phyloP scores from a whole-genome alignment of 2,888 invertebrate species.

The Drosophila acutilabella region DNA sequence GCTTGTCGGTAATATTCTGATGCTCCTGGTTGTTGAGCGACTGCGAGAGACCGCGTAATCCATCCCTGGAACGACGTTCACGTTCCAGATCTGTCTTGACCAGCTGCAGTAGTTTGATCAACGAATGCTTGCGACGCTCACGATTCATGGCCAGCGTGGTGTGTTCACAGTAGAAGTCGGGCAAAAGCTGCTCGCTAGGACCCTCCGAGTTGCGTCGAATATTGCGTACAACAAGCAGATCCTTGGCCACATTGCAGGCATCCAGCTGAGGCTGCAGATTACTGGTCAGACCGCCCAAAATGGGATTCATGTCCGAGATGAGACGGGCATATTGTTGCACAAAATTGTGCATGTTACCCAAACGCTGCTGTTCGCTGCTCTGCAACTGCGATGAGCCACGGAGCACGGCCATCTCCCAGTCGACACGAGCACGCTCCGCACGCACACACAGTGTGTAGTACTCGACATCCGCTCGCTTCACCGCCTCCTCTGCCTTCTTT shows the following conservation, averaged over 20 bases:
- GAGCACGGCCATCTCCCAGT: constrained; percentile 95
- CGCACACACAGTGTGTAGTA: constrained; percentile 96
- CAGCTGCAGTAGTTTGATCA: constrained; percentile 93
- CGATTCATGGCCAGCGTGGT: constrained; percentile 96
- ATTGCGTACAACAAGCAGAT: constrained; percentile 84
- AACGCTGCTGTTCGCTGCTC: constrained; percentile 94
- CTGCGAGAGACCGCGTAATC: constrained; percentile 94
- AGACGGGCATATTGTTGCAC: constrained; percentile 89
- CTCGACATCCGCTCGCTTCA: constrained; percentile 96
- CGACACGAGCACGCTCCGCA: constrained; percentile 94
- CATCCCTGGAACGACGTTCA: constrained; percentile 95
- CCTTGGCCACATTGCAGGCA: constrained; percentile 84
- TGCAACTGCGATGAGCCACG: constrained; percentile 95
- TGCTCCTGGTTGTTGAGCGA: constrained; percentile 96
- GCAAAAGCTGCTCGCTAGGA: constrained; percentile 92
- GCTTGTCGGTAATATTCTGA: constrained; percentile 95
- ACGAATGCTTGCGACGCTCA: constrained; percentile 93
- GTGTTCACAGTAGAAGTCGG: constrained; percentile 98
- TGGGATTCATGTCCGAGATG: constrained; percentile 91
- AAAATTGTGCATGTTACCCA: constrained; percentile 91
- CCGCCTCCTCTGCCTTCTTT: constrained; percentile 94
- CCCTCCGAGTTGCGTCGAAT: constrained; percentile 86
- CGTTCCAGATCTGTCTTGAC: constrained; percentile 95
- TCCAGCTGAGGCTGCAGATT: constrained; percentile 82
- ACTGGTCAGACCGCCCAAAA: constrained; percentile 88